Percentiles rank a stretch among this genome's conserved stretches.
phyloP scores from a whole-genome alignment of 2,888 invertebrate species.

The Mythimna impura region DNA sequence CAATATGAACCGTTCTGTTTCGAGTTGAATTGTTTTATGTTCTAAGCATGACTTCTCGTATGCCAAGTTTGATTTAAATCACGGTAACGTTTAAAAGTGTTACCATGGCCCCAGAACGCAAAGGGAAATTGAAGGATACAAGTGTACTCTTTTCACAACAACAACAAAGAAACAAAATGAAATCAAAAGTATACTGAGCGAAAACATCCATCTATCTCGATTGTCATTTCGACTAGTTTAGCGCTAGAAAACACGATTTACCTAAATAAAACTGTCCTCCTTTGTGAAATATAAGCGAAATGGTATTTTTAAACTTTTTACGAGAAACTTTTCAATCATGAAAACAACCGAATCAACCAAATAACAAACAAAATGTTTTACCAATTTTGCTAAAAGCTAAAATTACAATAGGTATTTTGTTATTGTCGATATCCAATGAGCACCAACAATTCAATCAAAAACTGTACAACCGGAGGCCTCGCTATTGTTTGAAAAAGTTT shows the following conservation, averaged over 20 bases:
- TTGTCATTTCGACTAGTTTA: background rate
- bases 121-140: too few species aligned
- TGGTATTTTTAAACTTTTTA: constrained; percentile 13
- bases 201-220: background rate
- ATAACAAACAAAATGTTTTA: constrained; percentile 35
- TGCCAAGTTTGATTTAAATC: too few species aligned
- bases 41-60: too few species aligned
- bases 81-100: too few species aligned
- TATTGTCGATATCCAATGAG: constrained; percentile 24
- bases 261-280: background rate
- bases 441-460: constrained; percentile 17
- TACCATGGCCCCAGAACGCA: too few species aligned
- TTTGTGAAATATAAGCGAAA: constrained; percentile 8
- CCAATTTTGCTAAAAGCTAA: constrained; percentile 47
- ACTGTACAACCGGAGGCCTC: background rate
- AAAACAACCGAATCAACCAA: constrained; percentile 25
- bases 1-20: too few species aligned
- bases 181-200: too few species aligned
- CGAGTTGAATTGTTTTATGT: too few species aligned
- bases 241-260: background rate
- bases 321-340: constrained; percentile 30
- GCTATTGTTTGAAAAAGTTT: constrained; percentile 5
- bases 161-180: too few species aligned
- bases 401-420: constrained; percentile 36
- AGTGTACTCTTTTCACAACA: too few species aligned